Evolutionary conservation across 2,797 vertebrate species (phyloP), one percentile per base, ranked within the genome.

Genomic region (Hylomyscus alleni): DNA sequence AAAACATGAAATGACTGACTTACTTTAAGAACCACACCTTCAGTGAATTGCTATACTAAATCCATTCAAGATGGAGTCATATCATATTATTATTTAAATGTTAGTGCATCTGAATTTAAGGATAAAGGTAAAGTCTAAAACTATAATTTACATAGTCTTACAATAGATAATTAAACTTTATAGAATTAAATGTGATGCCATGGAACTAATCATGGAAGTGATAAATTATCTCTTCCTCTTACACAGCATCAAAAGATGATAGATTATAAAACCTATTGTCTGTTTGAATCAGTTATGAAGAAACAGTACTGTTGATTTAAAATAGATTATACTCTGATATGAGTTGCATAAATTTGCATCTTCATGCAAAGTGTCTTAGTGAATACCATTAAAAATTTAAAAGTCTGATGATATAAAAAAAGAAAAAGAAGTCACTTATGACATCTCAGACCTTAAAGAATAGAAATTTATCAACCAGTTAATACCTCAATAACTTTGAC

Each of bases 141-240:
- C 56, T 31, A 90, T 80, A 91, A 90, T 92, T 95, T 95, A 15
- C 91, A 1, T 58, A 92, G 15, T 91, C 69, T 24, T 77, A 5
- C 73, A 95, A 67, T 87, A 90, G 78, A n/a, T 85, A 87, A 92
- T 56, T 93, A 97, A 94, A 75, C 2, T 75, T 82, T 20, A 75
- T 14, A 72, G 31, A 29, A 76, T 86, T 96, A 86, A 93, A 93
- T 87, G 34, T 72, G 22, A 95, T 96, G 31, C 4, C 54, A 19
- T 84, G n/a, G 29, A 87, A 81, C 29, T 69, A 92, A 83, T 83
- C 69, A 93, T 83, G 22, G 50, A 87, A 93, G 20, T 56, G 44
- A 6, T 72, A 77, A 91, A 9, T 31, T 87, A 44, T 81, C 8
- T 78, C 11, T 78, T 82, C 47, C 5, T 31, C 67, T 88, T 60